These are phyloP conservation scores for Odontophorus gujanensis DNA, from an alignment of 2,113 vertebrate species.

Conservation along the genomic window DNA sequence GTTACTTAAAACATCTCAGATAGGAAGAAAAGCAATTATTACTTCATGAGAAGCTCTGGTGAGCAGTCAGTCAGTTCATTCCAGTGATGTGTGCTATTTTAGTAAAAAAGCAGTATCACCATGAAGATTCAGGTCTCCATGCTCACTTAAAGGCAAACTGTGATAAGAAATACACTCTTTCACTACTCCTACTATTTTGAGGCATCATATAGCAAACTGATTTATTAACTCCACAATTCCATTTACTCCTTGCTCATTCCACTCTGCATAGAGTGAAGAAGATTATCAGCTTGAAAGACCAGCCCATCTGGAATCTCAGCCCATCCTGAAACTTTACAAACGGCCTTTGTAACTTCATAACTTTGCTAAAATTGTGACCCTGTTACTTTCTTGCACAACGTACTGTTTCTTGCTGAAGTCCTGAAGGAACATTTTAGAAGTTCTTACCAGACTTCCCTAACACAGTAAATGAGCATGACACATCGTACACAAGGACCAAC, in stretches of 20 bases:
- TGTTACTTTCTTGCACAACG: not conserved
- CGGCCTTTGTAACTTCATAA: not conserved
- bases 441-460: not conserved
- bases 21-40: not conserved
- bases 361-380: not conserved
- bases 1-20: not conserved
- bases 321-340: fast-evolving
- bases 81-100: not conserved
- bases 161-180: not conserved
- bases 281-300: not conserved
- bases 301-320: not conserved
- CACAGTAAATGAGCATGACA: not conserved
- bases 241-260: not conserved
- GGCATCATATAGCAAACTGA: not conserved
- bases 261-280: not conserved
- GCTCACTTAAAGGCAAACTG: not conserved
- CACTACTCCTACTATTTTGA: not conserved
- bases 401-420: not conserved
- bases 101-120: not conserved
- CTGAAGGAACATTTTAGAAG: not conserved
- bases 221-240: not conserved
- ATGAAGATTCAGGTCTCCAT: not conserved
- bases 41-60: not conserved
- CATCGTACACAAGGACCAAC: not conserved
- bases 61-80: not conserved